phyloP scores from a whole-genome alignment of 30 jellyfish, hydroid and myxozoan species.

The Cassiopea xamachana region DNA sequence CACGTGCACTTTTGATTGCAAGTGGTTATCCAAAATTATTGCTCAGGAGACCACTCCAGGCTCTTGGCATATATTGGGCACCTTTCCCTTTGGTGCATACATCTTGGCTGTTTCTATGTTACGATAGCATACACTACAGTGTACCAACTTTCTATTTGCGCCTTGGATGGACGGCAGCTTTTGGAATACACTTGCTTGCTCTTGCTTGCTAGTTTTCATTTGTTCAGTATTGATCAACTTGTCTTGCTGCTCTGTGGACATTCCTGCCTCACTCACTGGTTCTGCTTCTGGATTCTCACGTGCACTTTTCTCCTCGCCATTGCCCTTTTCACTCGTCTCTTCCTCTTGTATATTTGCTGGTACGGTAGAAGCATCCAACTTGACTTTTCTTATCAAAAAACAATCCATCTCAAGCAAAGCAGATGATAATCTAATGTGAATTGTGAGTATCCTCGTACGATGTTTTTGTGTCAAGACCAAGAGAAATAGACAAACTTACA shows the following conservation, averaged over 20 bases:
- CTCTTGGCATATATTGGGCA: constrained; percentile 11
- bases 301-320: constrained; percentile 15
- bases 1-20: constrained; percentile 19
- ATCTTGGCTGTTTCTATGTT: constrained; percentile 13
- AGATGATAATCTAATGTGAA: constrained; percentile 6
- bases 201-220: constrained; percentile 15
- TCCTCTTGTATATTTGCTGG: constrained; percentile 8
- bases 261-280: constrained; percentile 4
- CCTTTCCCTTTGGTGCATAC: constrained; percentile 16
- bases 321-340: constrained; percentile 12
- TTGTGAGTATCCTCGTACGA: background rate
- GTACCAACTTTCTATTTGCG: constrained; percentile 12
- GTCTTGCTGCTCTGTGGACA: background rate
- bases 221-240: constrained; percentile 11
- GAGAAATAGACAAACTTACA: background rate
- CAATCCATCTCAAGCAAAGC: background rate
- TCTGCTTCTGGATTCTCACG: constrained; percentile 10
- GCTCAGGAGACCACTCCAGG: constrained; percentile 35
- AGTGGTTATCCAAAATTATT: constrained; percentile 16
- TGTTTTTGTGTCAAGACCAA: background rate
- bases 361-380: constrained; percentile 24
- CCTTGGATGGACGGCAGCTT: constrained; percentile 26
- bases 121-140: constrained; percentile 13
- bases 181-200: constrained; percentile 17
- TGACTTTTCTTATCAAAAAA: constrained; percentile 4